Evolutionary conservation across 2,113 vertebrate genomes (phyloP).

Genomic region (Pholis gunnellus): DNA sequence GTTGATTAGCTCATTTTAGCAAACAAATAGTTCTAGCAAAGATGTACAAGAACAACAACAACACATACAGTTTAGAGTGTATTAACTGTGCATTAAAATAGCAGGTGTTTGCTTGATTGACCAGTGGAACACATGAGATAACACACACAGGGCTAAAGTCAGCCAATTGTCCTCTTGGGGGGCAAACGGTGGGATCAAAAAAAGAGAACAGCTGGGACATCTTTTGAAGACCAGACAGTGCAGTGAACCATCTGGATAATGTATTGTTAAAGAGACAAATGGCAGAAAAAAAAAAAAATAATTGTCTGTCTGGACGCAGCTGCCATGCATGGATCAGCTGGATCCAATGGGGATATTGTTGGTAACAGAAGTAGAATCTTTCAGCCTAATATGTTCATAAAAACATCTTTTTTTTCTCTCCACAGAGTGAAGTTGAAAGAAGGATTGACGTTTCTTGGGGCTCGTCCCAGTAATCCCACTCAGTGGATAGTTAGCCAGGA

Average conservation of each 20-base stretch:
- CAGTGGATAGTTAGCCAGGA: conserved; percentile 91
- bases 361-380: conserved; percentile 1
- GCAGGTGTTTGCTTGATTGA: conserved; percentile 48
- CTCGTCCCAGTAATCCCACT: conserved; percentile 89
- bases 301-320: conserved; percentile 42
- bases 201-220: conserved; percentile 49
- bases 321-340: conserved; percentile 41
- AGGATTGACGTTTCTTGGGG: conserved; percentile 87
- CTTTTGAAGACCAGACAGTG: conserved; percentile 40
- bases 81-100: not conserved
- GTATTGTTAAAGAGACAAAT: conserved; percentile 15
- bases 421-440: conserved; percentile 93
- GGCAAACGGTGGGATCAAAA: conserved; percentile 35
- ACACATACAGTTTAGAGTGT: not conserved
- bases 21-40: conserved; percentile 17
- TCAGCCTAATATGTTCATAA: not conserved
- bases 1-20: conserved; percentile 9
- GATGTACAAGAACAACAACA: not conserved
- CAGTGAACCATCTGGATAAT: conserved; percentile 55
- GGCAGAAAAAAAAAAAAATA: conserved; percentile 1
- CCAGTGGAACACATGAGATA: conserved; percentile 6
- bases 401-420: conserved; percentile 25
- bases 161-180: conserved; percentile 21
- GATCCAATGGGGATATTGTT: conserved; percentile 14
- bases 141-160: conserved; percentile 25